Base-by-base conservation (phyloP, 1,140 invertebrate species). In the Cepaea nemoralis region DNA sequence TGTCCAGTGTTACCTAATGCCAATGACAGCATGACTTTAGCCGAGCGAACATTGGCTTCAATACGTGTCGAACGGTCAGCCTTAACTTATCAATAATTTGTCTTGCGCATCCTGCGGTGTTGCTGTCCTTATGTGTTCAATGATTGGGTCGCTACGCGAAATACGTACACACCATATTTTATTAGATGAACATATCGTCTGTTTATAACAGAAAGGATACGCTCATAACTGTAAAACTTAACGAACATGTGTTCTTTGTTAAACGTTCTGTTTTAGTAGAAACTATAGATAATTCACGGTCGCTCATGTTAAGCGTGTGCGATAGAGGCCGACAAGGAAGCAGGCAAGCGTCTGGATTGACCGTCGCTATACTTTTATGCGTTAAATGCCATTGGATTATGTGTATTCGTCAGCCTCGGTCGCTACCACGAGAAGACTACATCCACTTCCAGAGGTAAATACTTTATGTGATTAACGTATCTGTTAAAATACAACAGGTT, bases 11-110 rank as follows among this genome's bases (percentile, higher is more conserved):
- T 39, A 8, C 69, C 19, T 22, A 31, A n/a, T 55, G 50, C 14
- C 27, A 63, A 40, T 70, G 35, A n/a, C n/a, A n/a, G n/a, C n/a
- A n/a, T 40, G 37, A 40, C 37, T 14, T 19, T 14, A 16, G 66
- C 24, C 31, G 14, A 31, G 35, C 37, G 69, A 70, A 24, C 27
- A 42, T 40, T 70, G 59, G 59, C n/a, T 63, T 63, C 59, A 6
- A 31, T 31, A 63, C 39, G 71, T 45, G 71, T 31, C 31, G n/a
- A 48, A 27, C 71, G 71, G 40, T n/a, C 71, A 74, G 71, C 71
- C 71, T 27, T 19, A 74, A 48, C 71, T 74, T 45, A 48, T 74
- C 71, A 74, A 74, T 74, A 74, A 74, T 74, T 74, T 48, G 71
- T 48, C 71, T 33, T 33, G 27, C 24, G 59, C 59, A 63, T 63